Evolutionary conservation across 2,888 invertebrate species (phyloP).

Genomic region (Quadriops clusia): DNA sequence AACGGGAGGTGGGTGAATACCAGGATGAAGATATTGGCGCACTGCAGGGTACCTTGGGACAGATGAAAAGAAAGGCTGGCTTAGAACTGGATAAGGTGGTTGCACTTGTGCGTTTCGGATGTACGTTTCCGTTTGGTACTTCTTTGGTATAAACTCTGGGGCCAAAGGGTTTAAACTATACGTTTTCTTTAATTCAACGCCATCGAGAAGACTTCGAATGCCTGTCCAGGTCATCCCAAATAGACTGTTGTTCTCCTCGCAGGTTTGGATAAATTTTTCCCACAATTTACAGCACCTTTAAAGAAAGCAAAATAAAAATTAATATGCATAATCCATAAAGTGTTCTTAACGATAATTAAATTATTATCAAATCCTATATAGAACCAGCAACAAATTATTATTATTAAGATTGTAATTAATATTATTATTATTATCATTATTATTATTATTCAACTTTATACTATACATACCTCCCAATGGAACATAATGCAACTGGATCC

Average conservation of each 20-base stretch:
- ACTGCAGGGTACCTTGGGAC: slow-evolving; percentile 14
- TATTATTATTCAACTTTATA: no score
- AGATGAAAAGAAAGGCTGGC: slow-evolving; percentile 11
- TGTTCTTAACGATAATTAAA: no score
- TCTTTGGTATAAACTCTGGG: slow-evolving; percentile 64
- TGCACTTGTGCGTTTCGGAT: slow-evolving; percentile 26
- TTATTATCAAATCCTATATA: no score
- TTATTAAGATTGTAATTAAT: no score
- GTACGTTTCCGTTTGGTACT: slow-evolving; percentile 39
- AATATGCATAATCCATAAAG: no score
- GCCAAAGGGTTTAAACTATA: slow-evolving; percentile 73
- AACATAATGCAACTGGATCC: slow-evolving; percentile 71
- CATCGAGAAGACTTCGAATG: slow-evolving; percentile 55
- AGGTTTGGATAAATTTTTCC: slow-evolving; percentile 65
- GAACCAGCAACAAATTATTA: no score
- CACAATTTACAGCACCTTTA: slow-evolving; percentile 71
- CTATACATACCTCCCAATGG: no score
- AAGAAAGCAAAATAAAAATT: no score
- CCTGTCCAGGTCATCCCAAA: slow-evolving; percentile 61
- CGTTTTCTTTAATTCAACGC: slow-evolving; percentile 61
- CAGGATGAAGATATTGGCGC: slow-evolving; percentile 13
- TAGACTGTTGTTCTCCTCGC: slow-evolving; percentile 56
- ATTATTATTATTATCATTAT: no score
- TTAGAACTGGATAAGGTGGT: slow-evolving; percentile 9
- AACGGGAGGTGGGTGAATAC: slow-evolving; percentile 15